These are phyloP conservation scores for Petrosia ficiformis DNA, from an alignment of 37 sponge, comb jelly and placozoan species.

Conservation along the genomic window DNA sequence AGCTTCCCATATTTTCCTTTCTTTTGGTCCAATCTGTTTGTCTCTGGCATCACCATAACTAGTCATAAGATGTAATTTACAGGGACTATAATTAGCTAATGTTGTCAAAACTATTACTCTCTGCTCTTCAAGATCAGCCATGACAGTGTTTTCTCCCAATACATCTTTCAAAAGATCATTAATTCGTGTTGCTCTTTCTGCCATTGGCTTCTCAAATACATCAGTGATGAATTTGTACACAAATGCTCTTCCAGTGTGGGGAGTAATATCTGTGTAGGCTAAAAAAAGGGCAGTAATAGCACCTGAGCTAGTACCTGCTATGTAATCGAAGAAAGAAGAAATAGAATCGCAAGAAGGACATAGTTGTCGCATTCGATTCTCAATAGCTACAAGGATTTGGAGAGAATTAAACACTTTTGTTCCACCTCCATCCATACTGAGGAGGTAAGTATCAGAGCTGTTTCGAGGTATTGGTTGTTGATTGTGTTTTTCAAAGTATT, in stretches of 20 bases:
- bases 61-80: constrained; percentile 56
- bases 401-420: constrained; percentile 28
- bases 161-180: not conserved
- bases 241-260: not conserved
- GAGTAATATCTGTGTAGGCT: not conserved
- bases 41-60: constrained; percentile 55
- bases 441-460: not conserved
- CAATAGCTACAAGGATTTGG: constrained; percentile 42
- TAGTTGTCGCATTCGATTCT: constrained; percentile 19
- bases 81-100: constrained; percentile 51
- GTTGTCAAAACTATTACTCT: constrained; percentile 49
- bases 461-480: not conserved
- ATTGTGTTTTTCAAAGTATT: not conserved
- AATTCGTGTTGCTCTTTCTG: not conserved
- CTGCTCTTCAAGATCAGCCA: constrained; percentile 7
- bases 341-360: constrained; percentile 9
- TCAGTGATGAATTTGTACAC: not conserved
- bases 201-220: not conserved
- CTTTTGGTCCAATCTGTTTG: constrained; percentile 43
- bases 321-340: constrained; percentile 51
- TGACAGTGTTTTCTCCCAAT: not conserved
- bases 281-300: not conserved
- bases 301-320: constrained; percentile 71
- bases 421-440: constrained; percentile 66
- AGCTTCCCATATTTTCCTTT: constrained; percentile 65